These are phyloP conservation scores for Elysia chlorotica DNA, from an alignment of 1,140 invertebrate genomes.

Conservation along the genomic window DNA sequence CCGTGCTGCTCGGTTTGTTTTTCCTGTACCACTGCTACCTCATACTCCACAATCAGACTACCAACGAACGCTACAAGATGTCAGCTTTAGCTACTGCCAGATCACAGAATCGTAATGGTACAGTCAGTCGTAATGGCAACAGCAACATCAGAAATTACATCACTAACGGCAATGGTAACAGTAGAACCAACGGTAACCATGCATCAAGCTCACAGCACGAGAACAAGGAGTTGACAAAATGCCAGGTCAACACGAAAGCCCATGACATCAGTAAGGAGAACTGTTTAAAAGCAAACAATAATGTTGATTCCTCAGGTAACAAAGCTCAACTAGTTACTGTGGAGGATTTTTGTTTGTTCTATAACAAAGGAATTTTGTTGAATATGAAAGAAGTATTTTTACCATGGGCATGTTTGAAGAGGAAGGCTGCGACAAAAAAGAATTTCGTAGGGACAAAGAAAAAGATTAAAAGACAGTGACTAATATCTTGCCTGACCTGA, in stretches of 20 bases:
- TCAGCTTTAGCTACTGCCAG: constrained; percentile 21
- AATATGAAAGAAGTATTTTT: constrained; percentile 49
- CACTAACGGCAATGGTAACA: not conserved
- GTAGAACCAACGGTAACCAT: not conserved
- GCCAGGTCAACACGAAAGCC: not conserved
- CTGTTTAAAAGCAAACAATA: not conserved
- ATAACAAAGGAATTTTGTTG: constrained; percentile 39
- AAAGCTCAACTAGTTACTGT: not conserved
- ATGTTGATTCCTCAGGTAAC: not conserved
- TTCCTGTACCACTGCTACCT: constrained; percentile 49
- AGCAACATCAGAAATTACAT: not conserved
- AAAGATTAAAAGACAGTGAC: too few species aligned
- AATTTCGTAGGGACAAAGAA: too few species aligned
- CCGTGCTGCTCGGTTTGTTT: constrained; percentile 41
- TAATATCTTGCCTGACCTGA: too few species aligned
- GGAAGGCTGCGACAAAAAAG: too few species aligned
- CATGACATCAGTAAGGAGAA: not conserved
- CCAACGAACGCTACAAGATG: constrained; percentile 54
- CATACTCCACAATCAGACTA: constrained; percentile 51
- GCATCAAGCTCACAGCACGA: not conserved
- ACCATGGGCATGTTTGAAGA: constrained; percentile 23
- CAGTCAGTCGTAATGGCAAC: not conserved
- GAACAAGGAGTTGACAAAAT: constrained; percentile 2
- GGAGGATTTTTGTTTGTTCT: constrained; percentile 23
- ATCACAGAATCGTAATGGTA: not conserved